Evolutionary conservation across 64 coral and sea anemone species (phyloP), one percentile per base, ranked within the genome.

Genomic region (Cladopsammia gracilis): DNA sequence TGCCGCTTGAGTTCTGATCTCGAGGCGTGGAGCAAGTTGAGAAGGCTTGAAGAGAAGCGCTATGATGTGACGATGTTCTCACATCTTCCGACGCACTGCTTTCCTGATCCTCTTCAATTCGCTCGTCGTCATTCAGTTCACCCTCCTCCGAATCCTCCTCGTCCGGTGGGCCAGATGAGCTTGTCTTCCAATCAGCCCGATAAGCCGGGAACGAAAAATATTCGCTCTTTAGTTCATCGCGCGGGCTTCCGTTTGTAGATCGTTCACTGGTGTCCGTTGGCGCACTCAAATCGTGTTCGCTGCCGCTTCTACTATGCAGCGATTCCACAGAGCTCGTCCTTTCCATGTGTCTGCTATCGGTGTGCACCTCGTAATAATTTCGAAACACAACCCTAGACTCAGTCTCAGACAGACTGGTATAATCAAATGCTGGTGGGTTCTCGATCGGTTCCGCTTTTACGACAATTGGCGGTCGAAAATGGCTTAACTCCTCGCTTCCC

Each of bases 161-260:
- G 16, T 47, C 62, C 11, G 14, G 34, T 34, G 34, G 24, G 4
- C 71, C 73, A 43, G 82, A 48, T 6, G 48, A 16, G 25, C 70
- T 58, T 6, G 64, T 71, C 23, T 66, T 76, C 58, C 77, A 67
- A 62, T 93, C 91, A 19, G 91, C 70, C 20, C 91, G 71, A 85
- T 93, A 93, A 14, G 91, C 91, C 48, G 91, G 91, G 70, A 93
- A 93, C 13, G 91, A 93, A 42, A 93, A 62, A 44, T 93, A 93
- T 62, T 84, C 80, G 47, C 80, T 84, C 62, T 51, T 84, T 18
- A 48, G 19, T 18, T 84, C 80, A 13, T 67, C 42, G 19, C 80
- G 44, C 20, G 80, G 61, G 64, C 45, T 49, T 51, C 34, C 58
- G 6, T 82, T 60, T 2, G 20, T 58, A 14, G 80, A 66, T 3